Conservation (phyloP, 2,113 vertebrate species). For the Ploceus nigricollis region DNA sequence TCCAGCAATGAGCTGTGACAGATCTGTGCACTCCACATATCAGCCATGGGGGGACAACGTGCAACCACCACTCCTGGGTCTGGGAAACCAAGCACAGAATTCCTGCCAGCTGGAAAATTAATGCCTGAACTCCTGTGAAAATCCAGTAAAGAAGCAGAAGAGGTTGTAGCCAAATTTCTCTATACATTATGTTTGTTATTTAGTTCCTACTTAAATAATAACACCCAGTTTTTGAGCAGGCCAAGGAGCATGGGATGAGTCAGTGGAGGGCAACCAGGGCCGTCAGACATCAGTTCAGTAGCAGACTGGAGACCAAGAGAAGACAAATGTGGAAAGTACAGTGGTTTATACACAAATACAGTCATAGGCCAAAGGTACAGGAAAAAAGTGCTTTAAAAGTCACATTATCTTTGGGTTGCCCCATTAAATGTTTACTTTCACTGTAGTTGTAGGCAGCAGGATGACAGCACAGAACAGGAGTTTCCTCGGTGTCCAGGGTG, state of each 20-base stretch:
- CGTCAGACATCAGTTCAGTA: neutral
- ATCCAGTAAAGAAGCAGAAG: neutral
- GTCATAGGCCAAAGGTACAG: neutral
- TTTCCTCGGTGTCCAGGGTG: accelerated
- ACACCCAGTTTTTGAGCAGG: neutral
- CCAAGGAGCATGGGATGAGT: neutral
- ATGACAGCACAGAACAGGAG: neutral
- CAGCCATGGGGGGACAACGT: accelerated
- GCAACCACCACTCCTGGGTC: neutral
- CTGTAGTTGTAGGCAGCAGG: neutral
- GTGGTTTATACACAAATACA: neutral
- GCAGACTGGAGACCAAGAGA: neutral
- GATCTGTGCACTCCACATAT: neutral
- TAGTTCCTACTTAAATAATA: neutral
- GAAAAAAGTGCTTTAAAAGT: neutral
- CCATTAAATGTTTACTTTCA: neutral
- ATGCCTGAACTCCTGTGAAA: neutral
- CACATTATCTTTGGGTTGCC: neutral
- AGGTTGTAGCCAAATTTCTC: neutral
- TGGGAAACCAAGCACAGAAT: neutral
- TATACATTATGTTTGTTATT: neutral
- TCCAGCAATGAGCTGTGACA: neutral
- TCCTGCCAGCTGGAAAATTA: neutral
- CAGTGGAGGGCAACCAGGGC: neutral
- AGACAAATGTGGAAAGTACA: neutral